Percentiles rank a stretch among this genome's conserved stretches.
phyloP scores from a whole-genome alignment of 2,888 invertebrate genomes.

The Nymphalis c-album region DNA sequence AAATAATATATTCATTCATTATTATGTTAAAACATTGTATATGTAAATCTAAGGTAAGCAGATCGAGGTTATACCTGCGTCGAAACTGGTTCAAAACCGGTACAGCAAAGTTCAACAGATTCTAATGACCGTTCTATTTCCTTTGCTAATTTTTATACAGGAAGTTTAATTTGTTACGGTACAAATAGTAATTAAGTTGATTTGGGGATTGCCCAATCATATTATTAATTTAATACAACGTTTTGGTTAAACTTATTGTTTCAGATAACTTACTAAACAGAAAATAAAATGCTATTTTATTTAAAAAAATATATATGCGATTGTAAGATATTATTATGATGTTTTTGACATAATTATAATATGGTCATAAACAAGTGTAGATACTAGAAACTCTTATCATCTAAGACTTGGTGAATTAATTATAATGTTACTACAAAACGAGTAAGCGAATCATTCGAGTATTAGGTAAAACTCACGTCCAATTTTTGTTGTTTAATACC shows the following conservation, averaged over 20 bases:
- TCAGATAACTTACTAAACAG: too few species aligned
- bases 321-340: too few species aligned
- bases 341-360: too few species aligned
- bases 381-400: too few species aligned
- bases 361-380: too few species aligned
- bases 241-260: too few species aligned
- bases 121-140: constrained; percentile 37
- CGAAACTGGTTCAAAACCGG: constrained; percentile 19
- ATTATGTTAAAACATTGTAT: constrained; percentile 17
- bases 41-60: constrained; percentile 22
- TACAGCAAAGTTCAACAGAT: constrained; percentile 36
- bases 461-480: too few species aligned
- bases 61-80: constrained; percentile 30
- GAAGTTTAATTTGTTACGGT: constrained; percentile 27
- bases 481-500: not conserved
- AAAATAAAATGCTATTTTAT: too few species aligned
- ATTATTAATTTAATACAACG: not conserved
- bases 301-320: too few species aligned
- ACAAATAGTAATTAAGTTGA: not conserved
- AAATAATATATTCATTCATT: constrained; percentile 6
- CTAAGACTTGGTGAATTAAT: too few species aligned
- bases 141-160: constrained; percentile 35
- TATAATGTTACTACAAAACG: too few species aligned
- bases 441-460: too few species aligned
- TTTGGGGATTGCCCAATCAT: not conserved